phyloP scores from a whole-genome alignment of 1,140 invertebrate species.

The Plutomurus gul region DNA sequence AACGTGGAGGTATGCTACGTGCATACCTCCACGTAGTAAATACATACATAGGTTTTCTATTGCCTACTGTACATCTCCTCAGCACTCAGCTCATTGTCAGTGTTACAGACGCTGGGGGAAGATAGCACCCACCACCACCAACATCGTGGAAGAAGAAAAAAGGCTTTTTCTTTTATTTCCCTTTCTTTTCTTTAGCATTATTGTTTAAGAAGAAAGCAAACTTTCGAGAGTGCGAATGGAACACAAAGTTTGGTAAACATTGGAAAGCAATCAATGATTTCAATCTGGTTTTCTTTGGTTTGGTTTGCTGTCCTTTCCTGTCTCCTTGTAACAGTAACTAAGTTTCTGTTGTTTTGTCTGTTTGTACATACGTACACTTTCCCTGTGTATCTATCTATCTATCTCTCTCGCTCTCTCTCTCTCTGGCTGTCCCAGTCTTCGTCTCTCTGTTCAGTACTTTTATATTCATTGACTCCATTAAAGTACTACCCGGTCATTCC shows the following conservation, averaged over 20 bases:
- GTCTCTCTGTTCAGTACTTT: background rate
- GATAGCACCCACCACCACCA: background rate
- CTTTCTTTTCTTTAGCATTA: constrained; percentile 34
- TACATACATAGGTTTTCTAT: too few relatives aligned
- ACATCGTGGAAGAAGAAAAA: background rate
- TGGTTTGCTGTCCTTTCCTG: constrained; percentile 22
- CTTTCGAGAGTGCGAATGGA: constrained; percentile 33
- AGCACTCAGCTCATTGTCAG: background rate
- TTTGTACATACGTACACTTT: background rate
- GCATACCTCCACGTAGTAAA: too few relatives aligned
- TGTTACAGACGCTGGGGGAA: too few relatives aligned
- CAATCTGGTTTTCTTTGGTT: constrained; percentile 33
- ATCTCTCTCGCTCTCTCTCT: background rate
- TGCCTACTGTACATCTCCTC: too few relatives aligned
- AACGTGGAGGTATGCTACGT: too few relatives aligned
- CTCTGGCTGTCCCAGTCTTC: background rate
- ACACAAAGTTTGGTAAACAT: constrained; percentile 36
- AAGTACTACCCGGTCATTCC: background rate
- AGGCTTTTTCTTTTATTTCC: constrained; percentile 32
- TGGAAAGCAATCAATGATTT: constrained; percentile 40
- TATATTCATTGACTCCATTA: constrained; percentile 28
- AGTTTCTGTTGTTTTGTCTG: constrained; percentile 9
- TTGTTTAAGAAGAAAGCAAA: constrained; percentile 38
- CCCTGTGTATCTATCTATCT: background rate
- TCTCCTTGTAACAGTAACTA: background rate